A percentile compares a stretch with the other conserved stretches of the same genome.
phyloP scores from a whole-genome alignment of 35 echinoderm and acorn worm species.

The Anneissia japonica region DNA sequence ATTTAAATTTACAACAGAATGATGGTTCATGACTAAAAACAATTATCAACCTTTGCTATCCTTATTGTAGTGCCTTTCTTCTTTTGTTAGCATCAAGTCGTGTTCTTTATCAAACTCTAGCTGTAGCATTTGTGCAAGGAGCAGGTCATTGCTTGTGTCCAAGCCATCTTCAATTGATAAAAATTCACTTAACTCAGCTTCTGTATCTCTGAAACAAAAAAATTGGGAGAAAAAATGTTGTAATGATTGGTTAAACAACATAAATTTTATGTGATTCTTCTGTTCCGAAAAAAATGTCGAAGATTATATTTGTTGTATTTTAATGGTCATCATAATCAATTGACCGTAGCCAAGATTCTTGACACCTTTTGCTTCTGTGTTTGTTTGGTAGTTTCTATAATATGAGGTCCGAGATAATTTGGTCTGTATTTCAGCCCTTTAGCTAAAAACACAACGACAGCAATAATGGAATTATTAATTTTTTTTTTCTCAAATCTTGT shows the following conservation, averaged over 20 bases:
- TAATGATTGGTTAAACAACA: not conserved
- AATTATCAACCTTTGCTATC: constrained; percentile 81
- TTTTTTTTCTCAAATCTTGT: too few species aligned
- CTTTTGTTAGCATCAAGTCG: constrained; percentile 53
- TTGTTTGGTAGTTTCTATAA: too few species aligned
- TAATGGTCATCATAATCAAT: not conserved
- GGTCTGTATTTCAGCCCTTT: not conserved
- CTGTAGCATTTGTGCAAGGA: constrained; percentile 92
- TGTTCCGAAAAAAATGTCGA: not conserved
- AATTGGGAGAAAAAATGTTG: not conserved
- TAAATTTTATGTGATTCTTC: not conserved
- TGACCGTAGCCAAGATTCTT: not conserved
- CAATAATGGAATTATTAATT: too few species aligned
- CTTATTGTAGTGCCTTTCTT: constrained; percentile 70
- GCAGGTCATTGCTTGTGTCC: constrained; percentile 69
- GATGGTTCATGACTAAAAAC: too few species aligned
- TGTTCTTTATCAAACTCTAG: constrained; percentile 86
- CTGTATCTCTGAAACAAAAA: not conserved
- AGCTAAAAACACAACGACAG: not conserved
- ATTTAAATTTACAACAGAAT: too few species aligned
- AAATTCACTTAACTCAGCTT: constrained; percentile 19
- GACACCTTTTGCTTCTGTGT: too few species aligned
- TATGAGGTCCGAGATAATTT: not conserved
- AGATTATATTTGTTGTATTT: not conserved
- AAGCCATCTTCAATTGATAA: not conserved